phyloP scores from a whole-genome alignment of 2,113 vertebrate species.

The Thamnophis sirtalis region DNA sequence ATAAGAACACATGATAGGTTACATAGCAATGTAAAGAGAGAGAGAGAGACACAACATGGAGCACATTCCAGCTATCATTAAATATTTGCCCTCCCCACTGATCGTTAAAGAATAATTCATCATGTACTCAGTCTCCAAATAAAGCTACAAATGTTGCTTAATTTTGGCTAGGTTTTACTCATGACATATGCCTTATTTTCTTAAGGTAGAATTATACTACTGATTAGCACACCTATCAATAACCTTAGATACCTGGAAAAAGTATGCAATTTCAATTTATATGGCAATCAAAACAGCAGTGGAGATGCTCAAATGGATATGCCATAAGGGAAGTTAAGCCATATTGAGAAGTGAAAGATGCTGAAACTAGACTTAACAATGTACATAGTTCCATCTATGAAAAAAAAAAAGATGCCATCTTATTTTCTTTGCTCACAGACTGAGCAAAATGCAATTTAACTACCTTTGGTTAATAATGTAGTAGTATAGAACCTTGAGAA shows the following conservation, averaged over 20 bases:
- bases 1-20: neutral
- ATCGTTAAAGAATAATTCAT: neutral
- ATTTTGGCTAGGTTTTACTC: neutral
- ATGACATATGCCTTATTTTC: neutral
- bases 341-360: neutral
- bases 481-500: neutral
- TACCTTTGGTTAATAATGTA: neutral
- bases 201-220: neutral
- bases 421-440: neutral
- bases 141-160: neutral
- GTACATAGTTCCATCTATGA: neutral
- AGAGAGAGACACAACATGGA: neutral
- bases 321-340: neutral
- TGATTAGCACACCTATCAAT: neutral
- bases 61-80: neutral
- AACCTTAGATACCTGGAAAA: neutral
- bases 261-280: neutral
- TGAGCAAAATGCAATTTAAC: neutral
- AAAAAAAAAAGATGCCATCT: neutral
- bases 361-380: neutral
- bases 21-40: neutral
- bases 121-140: neutral
- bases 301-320: neutral
- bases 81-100: neutral
- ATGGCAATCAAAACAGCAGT: neutral